Percentiles rank a stretch among this genome's conserved stretches.
Evolutionary conservation across 2,888 invertebrate species (phyloP).

Genomic region (Malachius bipustulatus): DNA sequence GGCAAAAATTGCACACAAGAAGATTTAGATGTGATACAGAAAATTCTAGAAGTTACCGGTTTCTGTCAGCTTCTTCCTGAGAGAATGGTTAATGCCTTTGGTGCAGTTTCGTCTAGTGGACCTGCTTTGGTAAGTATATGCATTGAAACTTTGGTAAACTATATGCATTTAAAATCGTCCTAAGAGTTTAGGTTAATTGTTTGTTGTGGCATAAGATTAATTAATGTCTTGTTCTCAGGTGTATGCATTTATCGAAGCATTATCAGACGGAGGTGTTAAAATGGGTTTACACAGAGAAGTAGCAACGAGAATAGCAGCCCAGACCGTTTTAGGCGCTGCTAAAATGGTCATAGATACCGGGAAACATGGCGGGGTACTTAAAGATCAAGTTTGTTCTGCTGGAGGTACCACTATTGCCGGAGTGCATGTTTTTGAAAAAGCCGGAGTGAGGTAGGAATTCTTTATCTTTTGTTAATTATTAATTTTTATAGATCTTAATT

Average conservation of each 20-base stretch:
- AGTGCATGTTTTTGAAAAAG: slow-evolving; percentile 68
- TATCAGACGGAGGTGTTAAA: slow-evolving; percentile 87
- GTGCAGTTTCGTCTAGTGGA: slow-evolving; percentile 74
- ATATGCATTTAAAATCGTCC: no score
- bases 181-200: background rate
- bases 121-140: slow-evolving; percentile 81
- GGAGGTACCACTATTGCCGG: slow-evolving; percentile 85
- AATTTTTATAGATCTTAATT: no score
- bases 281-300: slow-evolving; percentile 75
- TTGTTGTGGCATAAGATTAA: background rate
- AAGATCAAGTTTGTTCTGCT: slow-evolving; percentile 81
- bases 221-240: slow-evolving; percentile 41
- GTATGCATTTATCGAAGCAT: slow-evolving; percentile 78
- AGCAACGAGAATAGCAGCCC: slow-evolving; percentile 71
- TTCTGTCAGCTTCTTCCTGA: slow-evolving; percentile 66
- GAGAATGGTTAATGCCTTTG: slow-evolving; percentile 61
- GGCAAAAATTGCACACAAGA: slow-evolving; percentile 42
- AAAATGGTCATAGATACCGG: slow-evolving; percentile 67
- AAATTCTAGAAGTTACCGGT: slow-evolving; percentile 50
- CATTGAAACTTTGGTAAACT: no score
- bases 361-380: slow-evolving; percentile 64
- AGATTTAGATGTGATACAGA: slow-evolving; percentile 45
- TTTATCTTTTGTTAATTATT: no score
- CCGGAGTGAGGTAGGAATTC: slow-evolving; percentile 62
- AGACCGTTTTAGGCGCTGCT: slow-evolving; percentile 66